Base-by-base conservation (phyloP, 2,888 invertebrate species). In the Dexiosoma caninum region DNA sequence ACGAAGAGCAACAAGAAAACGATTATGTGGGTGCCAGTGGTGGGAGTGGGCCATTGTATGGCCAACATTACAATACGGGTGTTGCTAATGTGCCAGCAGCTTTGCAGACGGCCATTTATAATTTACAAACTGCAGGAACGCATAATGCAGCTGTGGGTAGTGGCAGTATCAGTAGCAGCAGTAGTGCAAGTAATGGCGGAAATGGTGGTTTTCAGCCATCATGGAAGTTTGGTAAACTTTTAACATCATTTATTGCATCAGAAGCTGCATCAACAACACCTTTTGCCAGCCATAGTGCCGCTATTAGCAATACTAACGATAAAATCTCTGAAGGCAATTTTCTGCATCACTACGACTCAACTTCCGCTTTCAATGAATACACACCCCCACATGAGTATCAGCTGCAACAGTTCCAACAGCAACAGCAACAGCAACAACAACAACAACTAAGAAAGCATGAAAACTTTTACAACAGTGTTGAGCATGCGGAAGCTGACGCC, bases 271-370 rank as follows among this genome's bases (percentile, higher is more conserved):
- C 84, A 83, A 60, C 83, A 80, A 60, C 83, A 80, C 66, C 83
- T 81, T 70, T 82, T 72, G 23, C 37, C 4, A 62, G 75, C 64
- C 67, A 70, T 84, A 83, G 75, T 81, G 32, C 35, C 7, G 19
- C 37, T 2, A 9, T 7, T 37, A 79, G 53, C 67, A 67, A 64
- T 84, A 82, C 76, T 79, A 87, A 85, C 83, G 88, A 88, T 82
- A 89, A 88, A 86, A 87, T 88, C 82, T 87, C 86, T 55, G 85
- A 86, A 84, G 88, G 88, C 77, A 88, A 88, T 86, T 88, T 87
- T 86, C 85, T 86, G 77, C 87, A 87, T 82, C 86, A 87, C 83
- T 88, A 88, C 83, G 86, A 86, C 46, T 72, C 77, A 27, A 70
- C 85, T 85, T 67, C 86, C 32, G 86, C 85, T 78, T 87, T 86